Evolutionary conservation across 2,113 vertebrate species (phyloP).

Genomic region (Pardalotus punctatus): DNA sequence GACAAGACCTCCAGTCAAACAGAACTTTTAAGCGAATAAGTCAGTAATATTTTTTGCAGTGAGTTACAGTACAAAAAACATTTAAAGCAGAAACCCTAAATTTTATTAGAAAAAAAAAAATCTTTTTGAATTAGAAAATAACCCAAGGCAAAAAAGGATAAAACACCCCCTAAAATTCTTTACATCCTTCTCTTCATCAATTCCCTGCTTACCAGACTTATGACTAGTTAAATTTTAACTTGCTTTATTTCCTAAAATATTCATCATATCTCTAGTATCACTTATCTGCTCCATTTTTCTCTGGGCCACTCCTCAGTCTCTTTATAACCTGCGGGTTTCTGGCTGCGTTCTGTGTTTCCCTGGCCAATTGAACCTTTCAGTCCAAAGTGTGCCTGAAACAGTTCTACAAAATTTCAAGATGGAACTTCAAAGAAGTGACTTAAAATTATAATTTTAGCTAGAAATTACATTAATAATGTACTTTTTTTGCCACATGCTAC

Average conservation of each 20-base stretch:
- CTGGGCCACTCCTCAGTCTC: neutral
- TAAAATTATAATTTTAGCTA: neutral
- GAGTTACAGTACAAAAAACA: neutral
- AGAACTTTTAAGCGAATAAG: neutral
- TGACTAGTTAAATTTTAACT: neutral
- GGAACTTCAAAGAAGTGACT: neutral
- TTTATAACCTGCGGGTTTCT: neutral
- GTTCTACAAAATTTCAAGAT: neutral
- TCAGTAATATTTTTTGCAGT: neutral
- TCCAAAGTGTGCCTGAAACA: neutral
- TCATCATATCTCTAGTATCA: neutral
- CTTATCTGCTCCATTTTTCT: neutral
- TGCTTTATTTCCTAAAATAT: neutral
- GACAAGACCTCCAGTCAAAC: neutral
- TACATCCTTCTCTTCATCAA: neutral
- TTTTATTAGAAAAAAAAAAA: neutral
- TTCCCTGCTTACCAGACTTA: neutral
- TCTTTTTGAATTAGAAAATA: neutral
- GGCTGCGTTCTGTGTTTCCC: neutral
- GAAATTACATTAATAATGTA: neutral
- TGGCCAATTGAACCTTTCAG: neutral
- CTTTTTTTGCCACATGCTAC: neutral
- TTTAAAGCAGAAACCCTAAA: neutral
- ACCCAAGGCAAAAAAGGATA: neutral
- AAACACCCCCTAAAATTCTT: neutral